phyloP scores from a whole-genome alignment of 2,888 invertebrate genomes.

The Dexiosoma caninum region DNA sequence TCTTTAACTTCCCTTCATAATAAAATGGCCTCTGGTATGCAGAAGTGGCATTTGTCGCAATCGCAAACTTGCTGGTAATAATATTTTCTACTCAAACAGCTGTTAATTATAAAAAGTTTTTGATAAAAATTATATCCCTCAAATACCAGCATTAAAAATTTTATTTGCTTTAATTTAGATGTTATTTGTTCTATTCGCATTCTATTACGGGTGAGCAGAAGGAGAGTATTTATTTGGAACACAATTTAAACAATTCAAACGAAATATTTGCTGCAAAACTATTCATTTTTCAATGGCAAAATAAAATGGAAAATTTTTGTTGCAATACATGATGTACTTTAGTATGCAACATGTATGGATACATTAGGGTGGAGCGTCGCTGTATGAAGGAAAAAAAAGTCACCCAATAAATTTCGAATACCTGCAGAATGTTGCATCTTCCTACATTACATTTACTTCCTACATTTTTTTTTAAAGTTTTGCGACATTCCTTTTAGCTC shows the following conservation, averaged over 20 bases:
- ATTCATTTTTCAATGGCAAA: not conserved
- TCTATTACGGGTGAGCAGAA: not conserved
- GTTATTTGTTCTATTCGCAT: not conserved
- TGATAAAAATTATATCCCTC: not conserved
- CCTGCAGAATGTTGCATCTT: too few species aligned
- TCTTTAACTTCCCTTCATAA: too few species aligned
- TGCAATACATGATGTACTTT: not conserved
- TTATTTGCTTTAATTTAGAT: constrained; percentile 1
- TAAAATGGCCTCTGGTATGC: too few species aligned
- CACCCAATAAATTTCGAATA: too few species aligned
- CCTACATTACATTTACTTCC: too few species aligned
- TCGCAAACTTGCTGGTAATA: too few species aligned
- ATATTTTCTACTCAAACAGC: too few species aligned
- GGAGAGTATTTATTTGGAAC: not conserved
- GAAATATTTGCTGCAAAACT: not conserved
- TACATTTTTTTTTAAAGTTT: too few species aligned
- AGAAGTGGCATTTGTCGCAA: too few species aligned
- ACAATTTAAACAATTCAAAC: not conserved
- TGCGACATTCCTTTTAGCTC: too few species aligned
- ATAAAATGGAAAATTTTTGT: not conserved
- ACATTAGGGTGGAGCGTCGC: too few species aligned
- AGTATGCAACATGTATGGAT: not conserved
- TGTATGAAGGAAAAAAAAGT: not conserved
- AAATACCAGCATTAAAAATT: not conserved
- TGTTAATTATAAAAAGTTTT: too few species aligned